Evolutionary conservation across 2,113 vertebrate genomes (phyloP).

Genomic region (Gambusia holbrooki): DNA sequence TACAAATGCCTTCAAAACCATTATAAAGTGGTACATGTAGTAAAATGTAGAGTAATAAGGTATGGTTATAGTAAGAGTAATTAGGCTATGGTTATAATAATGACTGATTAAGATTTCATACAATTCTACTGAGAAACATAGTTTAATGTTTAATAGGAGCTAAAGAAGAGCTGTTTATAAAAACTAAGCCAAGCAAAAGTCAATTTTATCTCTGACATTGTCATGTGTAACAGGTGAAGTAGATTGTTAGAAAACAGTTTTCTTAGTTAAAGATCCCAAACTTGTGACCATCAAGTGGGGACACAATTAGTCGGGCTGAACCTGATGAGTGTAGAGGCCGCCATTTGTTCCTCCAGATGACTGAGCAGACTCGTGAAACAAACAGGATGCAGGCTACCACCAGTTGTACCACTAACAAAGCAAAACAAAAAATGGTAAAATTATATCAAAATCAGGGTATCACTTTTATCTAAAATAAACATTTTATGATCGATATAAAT

Average conservation of each 20-base stretch:
- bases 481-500: too few relatives aligned
- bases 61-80: too few relatives aligned
- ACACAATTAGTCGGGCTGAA: slow-evolving; percentile 54
- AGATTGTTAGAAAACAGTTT: background rate
- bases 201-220: background rate
- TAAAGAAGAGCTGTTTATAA: background rate
- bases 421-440: background rate
- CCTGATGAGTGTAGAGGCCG: slow-evolving; percentile 54
- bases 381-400: slow-evolving; percentile 58
- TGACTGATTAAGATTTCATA: background rate
- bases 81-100: background rate
- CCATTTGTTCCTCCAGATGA: slow-evolving; percentile 67
- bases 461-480: too few relatives aligned
- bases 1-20: too few relatives aligned
- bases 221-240: background rate
- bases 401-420: slow-evolving; percentile 52
- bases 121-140: background rate
- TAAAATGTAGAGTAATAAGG: too few relatives aligned
- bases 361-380: slow-evolving; percentile 52
- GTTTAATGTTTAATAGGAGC: background rate
- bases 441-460: background rate
- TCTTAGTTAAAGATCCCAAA: slow-evolving; percentile 49
- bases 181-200: background rate
- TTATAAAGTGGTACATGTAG: background rate
- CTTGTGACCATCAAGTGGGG: slow-evolving; percentile 57